A percentile compares a stretch with the other conserved stretches of the same genome.
These are phyloP conservation scores for Psilopsiagon aymara DNA, from an alignment of 2,113 vertebrate genomes.

Conservation along the genomic window DNA sequence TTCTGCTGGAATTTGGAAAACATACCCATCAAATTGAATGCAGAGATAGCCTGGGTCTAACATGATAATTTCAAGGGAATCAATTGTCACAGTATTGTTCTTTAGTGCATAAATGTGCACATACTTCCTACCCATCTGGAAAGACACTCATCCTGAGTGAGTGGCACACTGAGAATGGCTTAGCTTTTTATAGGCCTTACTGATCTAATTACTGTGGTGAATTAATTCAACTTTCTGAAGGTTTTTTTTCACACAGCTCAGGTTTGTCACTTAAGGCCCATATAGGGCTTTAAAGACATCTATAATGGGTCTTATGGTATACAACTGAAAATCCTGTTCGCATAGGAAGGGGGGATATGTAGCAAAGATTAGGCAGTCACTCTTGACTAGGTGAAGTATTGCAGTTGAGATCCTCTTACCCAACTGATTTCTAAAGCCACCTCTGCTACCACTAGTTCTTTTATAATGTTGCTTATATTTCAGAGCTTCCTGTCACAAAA, in stretches of 20 bases:
- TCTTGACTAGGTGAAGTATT: background rate
- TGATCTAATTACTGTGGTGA: background rate
- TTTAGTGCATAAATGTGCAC: background rate
- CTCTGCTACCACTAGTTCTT: background rate
- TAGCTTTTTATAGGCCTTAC: background rate
- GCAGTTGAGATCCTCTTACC: background rate
- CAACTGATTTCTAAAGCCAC: background rate
- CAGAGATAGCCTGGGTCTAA: background rate
- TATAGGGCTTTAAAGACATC: background rate
- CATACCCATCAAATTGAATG: background rate
- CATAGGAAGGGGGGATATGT: fast-evolving
- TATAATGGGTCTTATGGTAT: background rate
- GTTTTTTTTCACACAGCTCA: background rate
- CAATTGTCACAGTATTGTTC: background rate
- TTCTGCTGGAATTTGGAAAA: background rate
- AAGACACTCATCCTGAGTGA: background rate
- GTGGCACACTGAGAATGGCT: background rate
- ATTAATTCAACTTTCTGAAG: background rate
- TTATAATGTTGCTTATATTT: background rate
- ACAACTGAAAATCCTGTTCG: background rate
- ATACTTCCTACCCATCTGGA: background rate
- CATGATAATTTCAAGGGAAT: background rate
- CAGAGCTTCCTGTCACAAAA: background rate
- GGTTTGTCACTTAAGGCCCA: background rate
- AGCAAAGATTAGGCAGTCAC: background rate